Base-by-base conservation (phyloP, 2,113 vertebrate genomes). In the Zapus hudsonius region DNA sequence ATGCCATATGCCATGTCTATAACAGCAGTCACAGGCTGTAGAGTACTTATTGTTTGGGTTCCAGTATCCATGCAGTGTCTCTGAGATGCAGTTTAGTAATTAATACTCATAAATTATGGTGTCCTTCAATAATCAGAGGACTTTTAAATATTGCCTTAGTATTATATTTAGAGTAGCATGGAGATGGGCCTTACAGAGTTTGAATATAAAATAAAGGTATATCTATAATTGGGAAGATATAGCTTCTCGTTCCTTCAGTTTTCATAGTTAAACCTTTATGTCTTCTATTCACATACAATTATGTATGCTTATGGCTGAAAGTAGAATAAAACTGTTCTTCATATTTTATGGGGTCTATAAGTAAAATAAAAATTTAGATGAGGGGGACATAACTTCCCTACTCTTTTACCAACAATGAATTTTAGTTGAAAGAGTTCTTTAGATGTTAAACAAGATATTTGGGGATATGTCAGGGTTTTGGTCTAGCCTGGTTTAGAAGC, bases 391-490 rank as follows among this genome's bases (percentile, higher is more conserved):
- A 90, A 27, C 36, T 55, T 87, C 57, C 3, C 4, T 90, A 59
- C 4, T 90, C 22, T n/a, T 6, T 36, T 73, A 67, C 27, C 27
- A 67, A n/a, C 31, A 74, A 1, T 72, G 78, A 59, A 20, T 73
- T 36, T 79, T 57, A 85, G 33, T 74, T 89, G 89, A 20, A 70
- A 79, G 80, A 83, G 7, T 80, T 95, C 83, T 91, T 40, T 17
- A 44, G 70, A 95, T 92, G n/a, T 85, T 92, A 74, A 91, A 52
- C 52, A 84, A 84, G 80, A 61, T 69, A 88, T 25, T 73, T 59
- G 79, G 47, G 20, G 33, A 69, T 69, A 83, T 75, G 84, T 94
- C 79, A 89, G 80, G 66, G 22, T 84, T 61, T 47, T 87, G 27
- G 20, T 86, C 11, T 82, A 86, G 29, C 1, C 40, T 42, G 7